Conservation (phyloP, 2,888 invertebrate species). For the Copidosoma aretas region DNA sequence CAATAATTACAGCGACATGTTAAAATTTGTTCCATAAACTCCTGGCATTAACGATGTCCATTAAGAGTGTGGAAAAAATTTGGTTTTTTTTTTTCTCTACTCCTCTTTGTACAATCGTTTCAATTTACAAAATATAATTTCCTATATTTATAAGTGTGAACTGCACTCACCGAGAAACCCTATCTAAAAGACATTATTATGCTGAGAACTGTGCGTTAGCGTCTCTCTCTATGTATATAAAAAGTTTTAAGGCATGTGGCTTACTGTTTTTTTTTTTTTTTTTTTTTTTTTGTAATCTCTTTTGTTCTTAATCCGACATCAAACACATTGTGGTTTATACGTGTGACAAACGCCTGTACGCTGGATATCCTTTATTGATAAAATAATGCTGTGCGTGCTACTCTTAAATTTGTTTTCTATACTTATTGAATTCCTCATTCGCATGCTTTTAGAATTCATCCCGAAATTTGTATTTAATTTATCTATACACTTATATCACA, state of each 20-base stretch:
- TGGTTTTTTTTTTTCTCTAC: conserved; percentile 17
- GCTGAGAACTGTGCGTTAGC: conserved; percentile 27
- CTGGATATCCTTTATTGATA: conserved; percentile 7
- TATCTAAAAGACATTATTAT: conserved; percentile 22
- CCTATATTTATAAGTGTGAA: background rate
- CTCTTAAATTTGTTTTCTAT: background rate
- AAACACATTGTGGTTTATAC: conserved; percentile 28
- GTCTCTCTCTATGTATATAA: conserved; percentile 22
- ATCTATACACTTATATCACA: conserved; percentile 19
- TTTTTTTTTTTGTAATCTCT: background rate
- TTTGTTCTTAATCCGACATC: conserved; percentile 18
- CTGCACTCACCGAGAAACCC: conserved; percentile 21
- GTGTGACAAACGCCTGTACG: conserved; percentile 11
- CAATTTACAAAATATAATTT: conserved; percentile 21
- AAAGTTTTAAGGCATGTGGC: conserved; percentile 38
- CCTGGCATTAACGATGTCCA: conserved; percentile 24
- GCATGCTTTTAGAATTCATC: too few species aligned
- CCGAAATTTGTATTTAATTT: background rate
- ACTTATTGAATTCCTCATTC: background rate
- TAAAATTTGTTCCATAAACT: conserved; percentile 18
- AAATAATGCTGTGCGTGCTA: conserved; percentile 26
- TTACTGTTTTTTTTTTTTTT: conserved; percentile 6
- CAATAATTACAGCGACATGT: conserved; percentile 29
- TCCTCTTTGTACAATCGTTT: conserved; percentile 7
- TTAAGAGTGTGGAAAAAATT: conserved; percentile 30